These are phyloP conservation scores for Phoxinus dragarum DNA, from an alignment of 2,797 vertebrate genomes.

Conservation along the genomic window DNA sequence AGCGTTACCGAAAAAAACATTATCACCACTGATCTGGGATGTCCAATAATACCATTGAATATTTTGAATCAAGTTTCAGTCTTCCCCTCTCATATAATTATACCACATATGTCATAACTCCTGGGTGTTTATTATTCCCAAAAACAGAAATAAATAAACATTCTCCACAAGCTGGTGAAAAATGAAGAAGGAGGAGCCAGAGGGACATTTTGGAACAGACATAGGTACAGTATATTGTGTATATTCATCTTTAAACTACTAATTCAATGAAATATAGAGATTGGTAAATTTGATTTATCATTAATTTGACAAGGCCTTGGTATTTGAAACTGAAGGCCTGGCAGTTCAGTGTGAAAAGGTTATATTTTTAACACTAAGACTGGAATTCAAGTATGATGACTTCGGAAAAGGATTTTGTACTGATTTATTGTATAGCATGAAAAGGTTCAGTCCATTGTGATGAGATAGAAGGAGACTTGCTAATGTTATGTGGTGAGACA, in stretches of 20 bases:
- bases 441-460: neutral
- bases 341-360: neutral
- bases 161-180: neutral
- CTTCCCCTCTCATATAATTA: neutral
- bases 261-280: neutral
- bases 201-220: neutral
- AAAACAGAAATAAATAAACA: neutral
- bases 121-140: slow-evolving; percentile 1
- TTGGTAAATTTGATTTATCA: neutral
- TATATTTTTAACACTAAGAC: neutral
- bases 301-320: neutral
- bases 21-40: neutral
- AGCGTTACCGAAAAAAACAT: neutral
- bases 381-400: neutral
- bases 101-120: neutral
- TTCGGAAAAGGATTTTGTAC: neutral
- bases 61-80: neutral
- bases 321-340: neutral
- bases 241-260: neutral
- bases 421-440: neutral
- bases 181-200: neutral
- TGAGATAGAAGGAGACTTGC: slow-evolving; percentile 5
- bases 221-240: neutral
- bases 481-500: slow-evolving; percentile 9
- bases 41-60: neutral